Percentiles rank a stretch among this genome's conserved stretches.
These are phyloP conservation scores for Amphiura filiformis DNA, from an alignment of 35 echinoderm and acorn worm species.

Conservation along the genomic window DNA sequence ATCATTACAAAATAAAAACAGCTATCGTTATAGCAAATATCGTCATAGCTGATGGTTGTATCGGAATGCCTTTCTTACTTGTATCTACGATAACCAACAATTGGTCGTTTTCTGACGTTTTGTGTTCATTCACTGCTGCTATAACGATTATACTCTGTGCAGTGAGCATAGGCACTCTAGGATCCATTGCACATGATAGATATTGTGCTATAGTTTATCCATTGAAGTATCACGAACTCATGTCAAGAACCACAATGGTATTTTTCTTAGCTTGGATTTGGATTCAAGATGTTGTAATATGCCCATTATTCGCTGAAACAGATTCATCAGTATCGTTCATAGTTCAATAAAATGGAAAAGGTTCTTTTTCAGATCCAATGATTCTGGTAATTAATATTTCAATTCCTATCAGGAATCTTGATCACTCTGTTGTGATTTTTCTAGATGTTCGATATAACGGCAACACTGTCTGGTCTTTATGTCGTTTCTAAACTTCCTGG, in stretches of 20 bases:
- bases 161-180: not conserved
- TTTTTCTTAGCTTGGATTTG: slow-evolving; percentile 12
- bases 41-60: slow-evolving; percentile 46
- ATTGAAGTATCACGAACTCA: slow-evolving; percentile 3
- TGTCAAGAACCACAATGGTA: not conserved
- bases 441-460: too few species aligned
- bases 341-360: too few species aligned
- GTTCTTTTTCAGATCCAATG: too few species aligned
- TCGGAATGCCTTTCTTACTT: slow-evolving; percentile 51
- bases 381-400: too few species aligned
- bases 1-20: slow-evolving; percentile 52
- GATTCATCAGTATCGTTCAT: too few species aligned
- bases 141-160: slow-evolving; percentile 27
- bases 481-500: too few species aligned
- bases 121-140: slow-evolving; percentile 44
- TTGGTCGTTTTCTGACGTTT: slow-evolving; percentile 38
- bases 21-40: slow-evolving; percentile 66
- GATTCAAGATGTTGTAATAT: not conserved
- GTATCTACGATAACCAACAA: slow-evolving; percentile 30
- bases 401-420: too few species aligned
- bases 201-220: slow-evolving; percentile 22
- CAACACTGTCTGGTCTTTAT: too few species aligned
- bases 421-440: too few species aligned
- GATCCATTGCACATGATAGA: not conserved
- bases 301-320: too few species aligned